These are phyloP conservation scores for Jordanella pulchra DNA, from an alignment of 2,797 vertebrate genomes.

Conservation along the genomic window DNA sequence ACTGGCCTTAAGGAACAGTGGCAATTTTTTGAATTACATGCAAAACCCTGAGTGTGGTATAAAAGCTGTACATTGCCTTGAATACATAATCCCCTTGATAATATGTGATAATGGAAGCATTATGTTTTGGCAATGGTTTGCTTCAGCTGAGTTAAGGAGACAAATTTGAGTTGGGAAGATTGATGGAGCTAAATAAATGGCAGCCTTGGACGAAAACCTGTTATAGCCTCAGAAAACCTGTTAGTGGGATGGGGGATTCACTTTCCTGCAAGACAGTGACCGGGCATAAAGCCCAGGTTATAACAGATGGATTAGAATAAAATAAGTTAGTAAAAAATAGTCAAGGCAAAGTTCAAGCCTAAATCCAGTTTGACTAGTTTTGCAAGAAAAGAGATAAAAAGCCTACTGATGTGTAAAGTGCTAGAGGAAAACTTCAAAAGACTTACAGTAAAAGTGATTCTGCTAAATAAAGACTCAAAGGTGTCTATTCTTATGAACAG, in stretches of 20 bases:
- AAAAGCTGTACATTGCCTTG: not conserved
- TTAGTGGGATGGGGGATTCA: not conserved
- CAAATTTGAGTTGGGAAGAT: not conserved
- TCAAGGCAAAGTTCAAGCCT: not conserved
- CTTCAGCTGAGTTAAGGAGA: not conserved
- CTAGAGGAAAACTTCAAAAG: not conserved
- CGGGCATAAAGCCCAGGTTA: not conserved
- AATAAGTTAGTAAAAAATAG: no score
- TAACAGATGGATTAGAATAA: not conserved
- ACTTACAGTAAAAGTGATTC: not conserved
- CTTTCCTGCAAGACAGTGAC: not conserved
- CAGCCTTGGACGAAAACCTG: not conserved
- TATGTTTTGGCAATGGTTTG: not conserved
- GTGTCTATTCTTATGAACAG: not conserved
- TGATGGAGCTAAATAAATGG: not conserved
- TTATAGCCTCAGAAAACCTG: not conserved
- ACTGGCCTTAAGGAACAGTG: not conserved
- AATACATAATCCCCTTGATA: not conserved
- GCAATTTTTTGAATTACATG: not conserved
- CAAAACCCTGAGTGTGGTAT: not conserved
- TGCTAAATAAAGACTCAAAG: not conserved
- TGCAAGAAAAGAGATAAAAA: not conserved
- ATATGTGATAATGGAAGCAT: not conserved
- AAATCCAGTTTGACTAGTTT: not conserved
- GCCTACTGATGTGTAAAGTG: not conserved